Base-by-base conservation (phyloP, 1,140 invertebrate species). In the Paramacrobiotus metropolitanus region DNA sequence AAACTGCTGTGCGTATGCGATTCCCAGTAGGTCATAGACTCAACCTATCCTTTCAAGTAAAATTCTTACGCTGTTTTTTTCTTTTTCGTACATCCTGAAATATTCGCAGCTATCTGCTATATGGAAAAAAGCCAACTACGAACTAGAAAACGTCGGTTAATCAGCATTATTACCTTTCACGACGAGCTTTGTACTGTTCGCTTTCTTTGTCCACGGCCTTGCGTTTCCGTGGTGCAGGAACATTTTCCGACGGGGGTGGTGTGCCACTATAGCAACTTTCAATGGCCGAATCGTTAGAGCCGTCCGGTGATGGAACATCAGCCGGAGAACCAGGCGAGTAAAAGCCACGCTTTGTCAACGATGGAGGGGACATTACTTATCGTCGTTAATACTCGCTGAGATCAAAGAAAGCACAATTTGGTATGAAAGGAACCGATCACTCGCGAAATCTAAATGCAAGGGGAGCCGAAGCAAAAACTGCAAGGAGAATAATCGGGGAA, bases 151-250 rank as follows among this genome's bases (percentile, higher is more conserved):
- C n/a, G n/a, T n/a, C n/a, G n/a, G n/a, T n/a, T n/a, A n/a, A n/a
- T n/a, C n/a, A n/a, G n/a, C n/a, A n/a, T n/a, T n/a, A n/a, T 55
- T 55, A 55, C 48, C 48, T 15, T 55, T 55, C 48, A 20, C 48
- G 15, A 15, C 48, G 15, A 9, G 15, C 4, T 28, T 24, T 55
- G 24, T 55, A 55, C 48, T 55, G 15, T 9, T 55, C 48, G 15
- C 15, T 20, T 9, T 55, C 48, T 24, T 55, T 55, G 48, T 55
- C 48, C 4, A 55, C 4, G 48, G 15, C 15, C 48, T 55, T 55
- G 48, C 48, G 48, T 24, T 55, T 55, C 15, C 48, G 48, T 15
- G 48, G 28, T 15, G 48, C 4, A 9, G 48, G 28, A 4, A 24
- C 48, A 15, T 9, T 9, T 55, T 15, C 15, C 15, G 15, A 4